Evolutionary conservation across 2,888 invertebrate species (phyloP).

Genomic region (Baronia brevicornis): DNA sequence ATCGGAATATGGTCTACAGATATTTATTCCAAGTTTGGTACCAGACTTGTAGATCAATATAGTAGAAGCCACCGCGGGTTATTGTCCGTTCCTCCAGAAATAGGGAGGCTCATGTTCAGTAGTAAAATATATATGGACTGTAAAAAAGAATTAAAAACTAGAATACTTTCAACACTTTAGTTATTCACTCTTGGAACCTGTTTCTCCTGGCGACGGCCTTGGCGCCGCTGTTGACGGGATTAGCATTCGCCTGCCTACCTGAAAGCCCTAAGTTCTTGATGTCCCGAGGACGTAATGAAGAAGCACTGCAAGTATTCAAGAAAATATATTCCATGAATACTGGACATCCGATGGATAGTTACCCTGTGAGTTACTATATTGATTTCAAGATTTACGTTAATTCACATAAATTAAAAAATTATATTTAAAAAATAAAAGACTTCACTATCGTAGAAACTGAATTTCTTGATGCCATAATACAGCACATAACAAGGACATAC

Average conservation of each 20-base stretch:
- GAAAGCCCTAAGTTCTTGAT: slow-evolving; percentile 89
- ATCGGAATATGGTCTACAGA: no score
- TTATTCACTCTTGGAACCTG: slow-evolving; percentile 77
- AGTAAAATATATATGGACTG: no score
- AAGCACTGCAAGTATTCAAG: slow-evolving; percentile 78
- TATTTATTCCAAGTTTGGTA: no score
- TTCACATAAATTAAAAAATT: no score
- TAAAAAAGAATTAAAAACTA: neutral
- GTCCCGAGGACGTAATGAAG: slow-evolving; percentile 78
- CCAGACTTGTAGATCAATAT: no score
- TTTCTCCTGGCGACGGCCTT: slow-evolving; percentile 76
- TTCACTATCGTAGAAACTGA: no score
- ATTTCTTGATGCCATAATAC: no score
- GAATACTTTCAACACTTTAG: slow-evolving; percentile 36
- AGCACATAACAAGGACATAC: no score
- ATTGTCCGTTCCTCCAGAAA: no score
- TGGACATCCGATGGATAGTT: slow-evolving; percentile 75
- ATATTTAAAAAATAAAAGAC: no score
- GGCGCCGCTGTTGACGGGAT: slow-evolving; percentile 80
- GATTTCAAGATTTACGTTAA: slow-evolving; percentile 11
- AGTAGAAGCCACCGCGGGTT: no score
- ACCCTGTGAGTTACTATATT: slow-evolving; percentile 84
- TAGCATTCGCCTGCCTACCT: slow-evolving; percentile 77
- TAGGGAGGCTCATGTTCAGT: no score
- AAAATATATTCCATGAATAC: slow-evolving; percentile 80